Evolutionary conservation across 2,888 invertebrate species (phyloP).

Genomic region (Protodeltote pygarga): DNA sequence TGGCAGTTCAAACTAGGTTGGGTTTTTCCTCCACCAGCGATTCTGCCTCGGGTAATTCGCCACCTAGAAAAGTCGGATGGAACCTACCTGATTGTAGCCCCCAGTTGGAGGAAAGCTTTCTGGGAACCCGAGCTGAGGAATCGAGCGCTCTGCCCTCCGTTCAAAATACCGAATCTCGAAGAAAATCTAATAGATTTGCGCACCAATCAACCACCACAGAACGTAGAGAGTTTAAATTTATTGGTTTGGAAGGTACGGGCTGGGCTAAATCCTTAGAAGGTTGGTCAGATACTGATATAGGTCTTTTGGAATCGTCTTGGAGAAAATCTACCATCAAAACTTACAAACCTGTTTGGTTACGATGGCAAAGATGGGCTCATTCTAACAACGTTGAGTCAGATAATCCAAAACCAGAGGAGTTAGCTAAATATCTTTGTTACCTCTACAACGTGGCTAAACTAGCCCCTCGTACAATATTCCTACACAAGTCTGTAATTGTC

Average conservation of each 20-base stretch:
- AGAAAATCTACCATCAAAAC: slow-evolving; percentile 21
- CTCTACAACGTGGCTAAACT: slow-evolving; percentile 15
- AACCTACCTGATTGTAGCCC: slow-evolving; percentile 31
- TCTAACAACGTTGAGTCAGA: background rate
- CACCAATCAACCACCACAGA: slow-evolving; percentile 20
- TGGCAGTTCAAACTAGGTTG: slow-evolving; percentile 26
- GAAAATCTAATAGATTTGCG: slow-evolving; percentile 24
- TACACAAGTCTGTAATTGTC: slow-evolving; percentile 29
- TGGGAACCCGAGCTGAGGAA: slow-evolving; percentile 28
- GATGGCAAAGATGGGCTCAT: slow-evolving; percentile 26
- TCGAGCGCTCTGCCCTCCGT: too few species aligned
- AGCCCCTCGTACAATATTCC: slow-evolving; percentile 18
- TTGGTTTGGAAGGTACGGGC: slow-evolving; percentile 40
- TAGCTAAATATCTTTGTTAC: slow-evolving; percentile 19
- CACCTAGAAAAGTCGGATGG: slow-evolving; percentile 34
- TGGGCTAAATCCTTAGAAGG: slow-evolving; percentile 17
- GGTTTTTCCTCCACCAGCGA: slow-evolving; percentile 24
- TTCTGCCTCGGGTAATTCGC: slow-evolving; percentile 13
- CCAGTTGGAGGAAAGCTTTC: slow-evolving; percentile 25
- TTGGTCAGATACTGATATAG: background rate
- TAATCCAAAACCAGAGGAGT: background rate
- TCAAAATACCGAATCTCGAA: slow-evolving; percentile 12
- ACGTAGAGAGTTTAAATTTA: slow-evolving; percentile 20
- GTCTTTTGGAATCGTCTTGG: slow-evolving; percentile 23
- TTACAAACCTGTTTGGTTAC: slow-evolving; percentile 4